Evolutionary conservation across 1,140 invertebrate species (phyloP).

Genomic region (Phocides pigmalion): DNA sequence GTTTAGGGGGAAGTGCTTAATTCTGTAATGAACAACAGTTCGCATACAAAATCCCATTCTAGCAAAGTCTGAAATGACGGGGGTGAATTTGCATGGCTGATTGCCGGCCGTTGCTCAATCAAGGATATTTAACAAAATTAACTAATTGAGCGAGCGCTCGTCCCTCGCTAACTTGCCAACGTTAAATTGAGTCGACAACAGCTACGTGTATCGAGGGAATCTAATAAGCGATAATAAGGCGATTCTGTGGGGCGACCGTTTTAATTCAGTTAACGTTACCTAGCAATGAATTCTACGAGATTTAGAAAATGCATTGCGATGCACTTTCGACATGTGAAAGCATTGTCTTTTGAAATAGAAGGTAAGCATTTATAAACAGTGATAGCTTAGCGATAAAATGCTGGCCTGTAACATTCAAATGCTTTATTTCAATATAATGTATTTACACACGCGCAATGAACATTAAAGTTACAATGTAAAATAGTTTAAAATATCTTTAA

Average conservation of each 20-base stretch:
- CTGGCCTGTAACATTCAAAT: too few relatives aligned
- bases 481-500: too few relatives aligned
- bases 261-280: conserved; percentile 42
- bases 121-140: conserved; percentile 83
- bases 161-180: conserved; percentile 61
- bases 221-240: conserved; percentile 71
- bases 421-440: too few relatives aligned
- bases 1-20: not conserved
- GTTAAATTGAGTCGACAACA: conserved; percentile 72
- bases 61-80: conserved; percentile 64
- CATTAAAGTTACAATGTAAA: too few relatives aligned
- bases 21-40: conserved; percentile 15
- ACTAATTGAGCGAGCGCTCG: conserved; percentile 77
- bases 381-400: too few relatives aligned
- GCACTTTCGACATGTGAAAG: too few relatives aligned
- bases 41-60: conserved; percentile 58
- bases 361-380: too few relatives aligned
- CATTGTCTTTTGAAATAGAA: too few relatives aligned
- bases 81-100: conserved; percentile 78
- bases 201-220: conserved; percentile 66
- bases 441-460: too few relatives aligned
- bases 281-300: not conserved
- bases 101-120: conserved; percentile 80
- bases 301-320: not conserved
- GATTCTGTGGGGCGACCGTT: conserved; percentile 50